A percentile compares a stretch with the other conserved stretches of the same genome.
These are phyloP conservation scores for Atethmia centrago DNA, from an alignment of 2,888 invertebrate species.

Conservation along the genomic window DNA sequence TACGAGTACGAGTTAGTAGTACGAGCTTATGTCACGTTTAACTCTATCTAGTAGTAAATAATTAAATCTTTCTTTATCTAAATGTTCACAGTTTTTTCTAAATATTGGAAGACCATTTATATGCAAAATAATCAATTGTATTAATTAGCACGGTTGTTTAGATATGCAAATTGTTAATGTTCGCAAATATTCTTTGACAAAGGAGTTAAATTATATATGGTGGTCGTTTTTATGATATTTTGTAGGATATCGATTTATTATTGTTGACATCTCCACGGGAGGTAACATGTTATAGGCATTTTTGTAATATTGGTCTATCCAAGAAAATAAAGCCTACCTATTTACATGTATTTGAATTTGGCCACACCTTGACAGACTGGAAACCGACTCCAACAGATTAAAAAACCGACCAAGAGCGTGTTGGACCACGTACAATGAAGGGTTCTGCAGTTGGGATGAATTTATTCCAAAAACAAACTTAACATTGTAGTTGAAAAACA, in stretches of 20 bases:
- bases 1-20: too few relatives aligned
- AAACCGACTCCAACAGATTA: background rate
- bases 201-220: conserved; percentile 2
- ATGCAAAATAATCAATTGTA: conserved; percentile 35
- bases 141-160: conserved; percentile 28
- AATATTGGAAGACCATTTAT: conserved; percentile 37
- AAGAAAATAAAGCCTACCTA: background rate
- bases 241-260: background rate
- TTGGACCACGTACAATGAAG: too few relatives aligned
- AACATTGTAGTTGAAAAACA: background rate
- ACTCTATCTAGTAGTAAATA: conserved; percentile 32
- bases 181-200: conserved; percentile 28
- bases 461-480: background rate
- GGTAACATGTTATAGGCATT: background rate
- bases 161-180: conserved; percentile 31
- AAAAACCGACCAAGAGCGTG: background rate
- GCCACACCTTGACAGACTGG: background rate
- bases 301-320: background rate
- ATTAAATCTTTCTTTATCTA: conserved; percentile 25
- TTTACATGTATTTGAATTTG: background rate
- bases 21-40: too few relatives aligned
- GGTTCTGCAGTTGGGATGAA: background rate
- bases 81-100: conserved; percentile 26
- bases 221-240: background rate
- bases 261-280: conserved; percentile 10